phyloP scores from a whole-genome alignment of 2,797 vertebrate species.

The Tiaroga cobitis region DNA sequence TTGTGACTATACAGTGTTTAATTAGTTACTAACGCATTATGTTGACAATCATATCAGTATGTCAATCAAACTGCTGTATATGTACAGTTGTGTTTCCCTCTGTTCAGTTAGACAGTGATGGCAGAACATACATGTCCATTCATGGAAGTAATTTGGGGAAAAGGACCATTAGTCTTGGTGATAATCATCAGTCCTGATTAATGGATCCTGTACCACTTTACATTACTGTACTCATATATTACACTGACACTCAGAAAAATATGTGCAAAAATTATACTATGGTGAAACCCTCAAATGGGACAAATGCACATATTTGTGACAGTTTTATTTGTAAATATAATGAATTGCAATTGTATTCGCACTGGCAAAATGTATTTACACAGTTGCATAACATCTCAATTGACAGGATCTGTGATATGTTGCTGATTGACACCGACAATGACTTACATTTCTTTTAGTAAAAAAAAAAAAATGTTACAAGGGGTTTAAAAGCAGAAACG shows the following conservation, averaged over 20 bases:
- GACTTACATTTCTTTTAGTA: neutral
- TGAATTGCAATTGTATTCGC: neutral
- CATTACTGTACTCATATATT: neutral
- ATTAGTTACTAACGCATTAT: neutral
- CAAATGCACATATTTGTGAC: no score
- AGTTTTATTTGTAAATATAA: no score
- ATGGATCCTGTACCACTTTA: neutral
- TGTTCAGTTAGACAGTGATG: neutral
- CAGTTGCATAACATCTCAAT: neutral
- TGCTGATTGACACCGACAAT: neutral
- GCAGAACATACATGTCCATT: no score
- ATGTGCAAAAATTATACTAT: neutral
- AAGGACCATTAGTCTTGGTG: neutral
- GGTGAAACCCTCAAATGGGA: no score
- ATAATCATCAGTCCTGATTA: constrained; percentile 3
- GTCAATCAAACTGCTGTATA: neutral
- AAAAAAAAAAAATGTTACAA: no score
- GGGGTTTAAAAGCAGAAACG: neutral
- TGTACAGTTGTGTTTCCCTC: neutral
- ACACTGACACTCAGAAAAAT: neutral
- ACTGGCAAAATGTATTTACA: neutral
- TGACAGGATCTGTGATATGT: neutral
- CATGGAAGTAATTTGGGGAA: neutral
- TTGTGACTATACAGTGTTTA: neutral
- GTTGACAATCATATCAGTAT: neutral